A percentile compares a stretch with the other conserved stretches of the same genome.
These are phyloP conservation scores for Spheniscus humboldti DNA, from an alignment of 2,797 vertebrate genomes.

Conservation along the genomic window DNA sequence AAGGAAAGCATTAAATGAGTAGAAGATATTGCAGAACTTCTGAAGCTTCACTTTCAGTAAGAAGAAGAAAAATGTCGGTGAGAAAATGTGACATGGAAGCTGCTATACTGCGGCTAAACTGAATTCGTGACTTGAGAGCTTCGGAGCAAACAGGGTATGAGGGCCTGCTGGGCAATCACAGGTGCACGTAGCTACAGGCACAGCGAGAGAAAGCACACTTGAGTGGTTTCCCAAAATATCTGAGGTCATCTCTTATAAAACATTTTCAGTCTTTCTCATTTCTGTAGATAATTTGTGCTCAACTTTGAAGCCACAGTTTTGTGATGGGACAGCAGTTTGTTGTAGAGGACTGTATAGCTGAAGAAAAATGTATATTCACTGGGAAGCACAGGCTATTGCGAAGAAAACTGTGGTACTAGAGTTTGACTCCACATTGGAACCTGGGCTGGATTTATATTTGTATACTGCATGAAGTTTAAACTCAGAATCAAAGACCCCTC, in stretches of 20 bases:
- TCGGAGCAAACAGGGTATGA: neutral
- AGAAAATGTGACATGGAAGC: neutral
- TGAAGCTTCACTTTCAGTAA: neutral
- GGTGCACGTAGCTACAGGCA: neutral
- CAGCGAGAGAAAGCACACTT: neutral
- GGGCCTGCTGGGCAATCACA: neutral
- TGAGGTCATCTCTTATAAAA: neutral
- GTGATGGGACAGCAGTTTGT: neutral
- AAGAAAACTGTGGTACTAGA: neutral
- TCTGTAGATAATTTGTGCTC: neutral
- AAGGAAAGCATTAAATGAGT: neutral
- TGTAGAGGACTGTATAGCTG: neutral
- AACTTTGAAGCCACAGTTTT: neutral
- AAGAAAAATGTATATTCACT: neutral
- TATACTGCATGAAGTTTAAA: neutral
- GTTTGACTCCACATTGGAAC: neutral
- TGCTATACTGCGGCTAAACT: neutral
- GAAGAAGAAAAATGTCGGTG: neutral
- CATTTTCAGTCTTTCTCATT: neutral
- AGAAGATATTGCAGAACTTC: neutral
- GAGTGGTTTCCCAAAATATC: neutral
- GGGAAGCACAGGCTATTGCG: neutral
- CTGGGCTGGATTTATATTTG: neutral
- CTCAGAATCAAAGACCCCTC: neutral
- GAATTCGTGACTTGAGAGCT: neutral